Conservation (phyloP, 2,113 vertebrate genomes). For the Bubo scandiacus region DNA sequence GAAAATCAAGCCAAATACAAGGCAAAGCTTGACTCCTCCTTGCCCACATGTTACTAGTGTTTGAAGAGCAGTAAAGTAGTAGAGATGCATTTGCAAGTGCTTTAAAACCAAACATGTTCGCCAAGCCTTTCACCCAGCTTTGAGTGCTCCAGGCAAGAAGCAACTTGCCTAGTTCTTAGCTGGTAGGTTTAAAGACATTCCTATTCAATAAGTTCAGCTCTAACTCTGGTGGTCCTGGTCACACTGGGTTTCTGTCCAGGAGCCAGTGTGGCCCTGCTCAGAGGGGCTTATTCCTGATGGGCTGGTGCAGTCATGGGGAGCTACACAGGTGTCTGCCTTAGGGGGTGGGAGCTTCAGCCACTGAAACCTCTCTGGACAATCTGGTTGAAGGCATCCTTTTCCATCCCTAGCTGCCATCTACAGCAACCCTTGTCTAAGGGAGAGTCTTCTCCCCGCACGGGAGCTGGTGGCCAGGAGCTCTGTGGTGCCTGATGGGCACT, state of each 20-base stretch:
- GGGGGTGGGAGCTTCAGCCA: neutral
- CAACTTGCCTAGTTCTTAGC: neutral
- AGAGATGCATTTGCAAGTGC: neutral
- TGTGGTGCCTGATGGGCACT: neutral
- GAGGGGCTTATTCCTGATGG: neutral
- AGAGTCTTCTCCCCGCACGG: neutral
- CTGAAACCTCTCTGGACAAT: neutral
- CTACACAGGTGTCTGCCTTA: accelerated
- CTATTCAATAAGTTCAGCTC: neutral
- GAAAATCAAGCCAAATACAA: neutral
- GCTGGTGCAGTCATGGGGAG: neutral
- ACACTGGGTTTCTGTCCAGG: neutral
- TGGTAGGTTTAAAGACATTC: neutral
- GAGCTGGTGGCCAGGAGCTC: neutral
- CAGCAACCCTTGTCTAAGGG: neutral
- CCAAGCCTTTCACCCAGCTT: neutral
- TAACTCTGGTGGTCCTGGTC: neutral
- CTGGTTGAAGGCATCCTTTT: neutral
- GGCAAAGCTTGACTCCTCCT: neutral
- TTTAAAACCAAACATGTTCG: neutral
- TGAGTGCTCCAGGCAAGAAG: neutral
- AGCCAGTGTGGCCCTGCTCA: neutral
- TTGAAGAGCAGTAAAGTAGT: neutral
- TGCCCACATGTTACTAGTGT: neutral
- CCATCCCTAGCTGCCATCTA: neutral